Base-by-base conservation (phyloP, 2,797 vertebrate genomes). In the Acanthopagrus latus region DNA sequence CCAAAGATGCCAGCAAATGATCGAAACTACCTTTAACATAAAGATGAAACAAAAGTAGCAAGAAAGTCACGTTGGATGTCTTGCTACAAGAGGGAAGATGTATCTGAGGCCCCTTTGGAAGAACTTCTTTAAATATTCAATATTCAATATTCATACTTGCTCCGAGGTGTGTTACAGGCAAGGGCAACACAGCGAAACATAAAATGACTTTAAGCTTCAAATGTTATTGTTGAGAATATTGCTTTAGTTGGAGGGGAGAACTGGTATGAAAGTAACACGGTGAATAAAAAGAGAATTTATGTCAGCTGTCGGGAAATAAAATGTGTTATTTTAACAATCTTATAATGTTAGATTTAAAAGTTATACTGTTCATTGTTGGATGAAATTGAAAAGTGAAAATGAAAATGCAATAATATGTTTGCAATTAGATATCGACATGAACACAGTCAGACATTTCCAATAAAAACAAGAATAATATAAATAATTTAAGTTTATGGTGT, bases 41-140 rank as follows among this genome's bases (percentile, higher is more conserved):
- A 63, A 81, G 41, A 74, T 65, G 52, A 72, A 74, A 43, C 14
- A 1, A 56, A 65, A 47, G 41, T 25, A 55, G 6, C 23, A 7
- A 48, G 51, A 43, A 29, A 55, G 38, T 52, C 6, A 4, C 57
- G 20, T 14, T 52, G 6, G 38, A 64, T 41, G 64, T 38, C 25
- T 59, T 29, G 12, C 59, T 55, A 46, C n/a, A 27, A 44, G 57
- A 55, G 50, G 48, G 47, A 71, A 80, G 41, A 78, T 63, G 52
- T 54, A 63, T 78, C 38, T 12, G 18, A 65, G 71, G 23, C 23
- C 0, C 7, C n/a, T 69, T 51, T 54, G 25, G 67, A 65, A 44
- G 48, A 67, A 33, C 50, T 27, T 54, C 52, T 84, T 71, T 80
- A 10, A 72, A 74, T 79, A 73, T 75, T 80, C 58, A 50, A 27